These are phyloP conservation scores for Ophion obscuratus DNA, from an alignment of 2,888 invertebrate species.

Conservation along the genomic window DNA sequence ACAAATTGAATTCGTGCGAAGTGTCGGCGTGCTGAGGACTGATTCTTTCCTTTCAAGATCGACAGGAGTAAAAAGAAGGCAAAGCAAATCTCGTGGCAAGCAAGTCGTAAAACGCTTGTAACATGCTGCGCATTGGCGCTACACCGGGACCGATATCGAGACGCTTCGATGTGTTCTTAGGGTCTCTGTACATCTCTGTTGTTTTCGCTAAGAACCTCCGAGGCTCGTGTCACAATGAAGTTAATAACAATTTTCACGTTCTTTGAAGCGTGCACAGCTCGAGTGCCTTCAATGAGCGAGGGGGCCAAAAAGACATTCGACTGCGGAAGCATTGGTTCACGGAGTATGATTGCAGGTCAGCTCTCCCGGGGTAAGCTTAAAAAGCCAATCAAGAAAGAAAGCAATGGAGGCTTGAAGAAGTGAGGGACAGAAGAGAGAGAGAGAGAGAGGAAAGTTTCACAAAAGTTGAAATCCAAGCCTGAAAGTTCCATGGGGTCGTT, in stretches of 20 bases:
- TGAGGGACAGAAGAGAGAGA: not conserved
- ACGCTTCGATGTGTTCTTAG: constrained; percentile 48
- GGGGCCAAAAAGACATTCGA: constrained; percentile 51
- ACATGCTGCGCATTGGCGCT: constrained; percentile 31
- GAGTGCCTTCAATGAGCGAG: constrained; percentile 54
- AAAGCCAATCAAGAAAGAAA: not conserved
- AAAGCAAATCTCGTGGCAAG: constrained; percentile 19
- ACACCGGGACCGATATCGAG: constrained; percentile 26
- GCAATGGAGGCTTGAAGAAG: too few relatives aligned
- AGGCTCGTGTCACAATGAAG: constrained; percentile 69
- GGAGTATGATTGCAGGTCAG: constrained; percentile 38
- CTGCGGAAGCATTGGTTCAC: constrained; percentile 36
- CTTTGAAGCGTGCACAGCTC: constrained; percentile 68
- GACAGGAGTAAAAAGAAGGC: constrained; percentile 62
- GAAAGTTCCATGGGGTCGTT: not conserved
- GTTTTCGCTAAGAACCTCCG: constrained; percentile 47
- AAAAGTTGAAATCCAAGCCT: not conserved
- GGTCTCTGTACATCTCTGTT: constrained; percentile 34
- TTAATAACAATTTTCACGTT: constrained; percentile 73
- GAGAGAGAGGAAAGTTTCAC: not conserved
- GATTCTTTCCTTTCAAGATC: constrained; percentile 60
- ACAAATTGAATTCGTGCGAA: constrained; percentile 67
- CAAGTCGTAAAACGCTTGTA: constrained; percentile 68
- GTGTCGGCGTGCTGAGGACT: constrained; percentile 57
- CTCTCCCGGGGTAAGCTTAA: constrained; percentile 8